Percentiles rank a stretch among this genome's conserved stretches.
These are phyloP conservation scores for Hydrotaea cyrtoneurina DNA, from an alignment of 2,888 invertebrate species.

Conservation along the genomic window DNA sequence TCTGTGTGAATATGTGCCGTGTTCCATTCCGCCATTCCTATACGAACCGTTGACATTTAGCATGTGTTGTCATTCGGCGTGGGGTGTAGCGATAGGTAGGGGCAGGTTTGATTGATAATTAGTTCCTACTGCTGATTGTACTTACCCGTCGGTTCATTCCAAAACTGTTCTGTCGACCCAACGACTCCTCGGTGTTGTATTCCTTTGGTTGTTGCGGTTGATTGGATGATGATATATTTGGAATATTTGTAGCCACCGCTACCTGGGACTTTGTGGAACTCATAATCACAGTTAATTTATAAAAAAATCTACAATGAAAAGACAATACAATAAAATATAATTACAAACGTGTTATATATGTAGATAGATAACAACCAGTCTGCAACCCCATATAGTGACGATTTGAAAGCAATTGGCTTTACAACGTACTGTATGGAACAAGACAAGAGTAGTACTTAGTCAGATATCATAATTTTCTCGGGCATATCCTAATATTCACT, in stretches of 20 bases:
- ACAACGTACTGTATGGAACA: too few species aligned
- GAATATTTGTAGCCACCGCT: constrained; percentile 80
- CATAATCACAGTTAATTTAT: constrained; percentile 79
- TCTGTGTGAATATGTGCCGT: neutral
- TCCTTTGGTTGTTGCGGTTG: constrained; percentile 73
- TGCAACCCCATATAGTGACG: too few species aligned
- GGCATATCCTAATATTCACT: too few species aligned
- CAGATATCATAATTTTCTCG: too few species aligned
- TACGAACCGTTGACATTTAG: neutral
- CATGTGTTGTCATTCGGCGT: neutral
- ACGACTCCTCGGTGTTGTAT: constrained; percentile 75
- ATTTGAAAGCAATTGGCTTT: too few species aligned
- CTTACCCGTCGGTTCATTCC: constrained; percentile 80
- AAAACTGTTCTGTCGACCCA: constrained; percentile 80
- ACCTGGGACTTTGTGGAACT: constrained; percentile 81
- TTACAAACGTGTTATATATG: neutral
- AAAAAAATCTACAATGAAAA: constrained; percentile 71
- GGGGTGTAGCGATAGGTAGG: too few species aligned
- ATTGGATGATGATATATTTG: constrained; percentile 74
- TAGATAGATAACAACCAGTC: too few species aligned
- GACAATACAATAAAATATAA: neutral
- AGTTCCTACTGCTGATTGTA: constrained; percentile 47
- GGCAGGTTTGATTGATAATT: neutral
- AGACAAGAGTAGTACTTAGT: too few species aligned
- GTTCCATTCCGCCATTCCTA: neutral